Evolutionary conservation across 2,888 invertebrate genomes (phyloP).

Genomic region (Trachelus iudaicus): DNA sequence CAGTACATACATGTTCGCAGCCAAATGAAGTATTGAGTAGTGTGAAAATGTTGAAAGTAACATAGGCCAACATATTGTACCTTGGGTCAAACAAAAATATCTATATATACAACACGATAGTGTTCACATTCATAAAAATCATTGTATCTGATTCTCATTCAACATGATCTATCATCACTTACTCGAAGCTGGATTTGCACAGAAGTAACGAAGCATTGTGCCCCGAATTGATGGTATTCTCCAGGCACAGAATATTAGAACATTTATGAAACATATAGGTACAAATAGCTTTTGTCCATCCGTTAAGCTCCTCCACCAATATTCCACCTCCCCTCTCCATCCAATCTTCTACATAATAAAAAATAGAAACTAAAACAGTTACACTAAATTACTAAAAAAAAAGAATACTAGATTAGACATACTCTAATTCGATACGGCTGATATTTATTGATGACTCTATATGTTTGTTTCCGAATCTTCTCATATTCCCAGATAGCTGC

Average conservation of each 20-base stretch:
- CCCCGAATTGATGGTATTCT: slow-evolving; percentile 77
- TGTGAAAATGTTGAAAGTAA: slow-evolving; percentile 96
- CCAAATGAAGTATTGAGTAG: slow-evolving; percentile 85
- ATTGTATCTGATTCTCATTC: not conserved
- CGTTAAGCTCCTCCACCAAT: slow-evolving; percentile 79
- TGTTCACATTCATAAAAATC: not conserved
- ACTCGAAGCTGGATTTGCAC: slow-evolving; percentile 83
- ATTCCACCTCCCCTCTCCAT: slow-evolving; percentile 56
- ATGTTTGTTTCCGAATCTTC: slow-evolving; percentile 62
- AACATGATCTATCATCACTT: slow-evolving; percentile 56
- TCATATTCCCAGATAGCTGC: slow-evolving; percentile 93
- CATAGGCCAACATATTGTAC: slow-evolving; percentile 86
- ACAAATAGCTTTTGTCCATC: slow-evolving; percentile 83
- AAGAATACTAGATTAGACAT: not conserved
- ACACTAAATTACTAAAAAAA: not conserved
- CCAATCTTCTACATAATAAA: slow-evolving; percentile 43
- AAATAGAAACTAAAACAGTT: slow-evolving; percentile 1
- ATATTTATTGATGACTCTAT: slow-evolving; percentile 36
- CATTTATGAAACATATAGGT: slow-evolving; percentile 82
- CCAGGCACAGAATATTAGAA: slow-evolving; percentile 86
- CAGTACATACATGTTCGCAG: slow-evolving; percentile 96
- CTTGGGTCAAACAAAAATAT: slow-evolving; percentile 66
- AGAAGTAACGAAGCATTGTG: slow-evolving; percentile 86
- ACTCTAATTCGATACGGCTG: slow-evolving; percentile 30
- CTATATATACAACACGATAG: slow-evolving; percentile 10